Evolutionary conservation across 2,888 invertebrate genomes (phyloP).

Genomic region (Limnephilus rhombicus): DNA sequence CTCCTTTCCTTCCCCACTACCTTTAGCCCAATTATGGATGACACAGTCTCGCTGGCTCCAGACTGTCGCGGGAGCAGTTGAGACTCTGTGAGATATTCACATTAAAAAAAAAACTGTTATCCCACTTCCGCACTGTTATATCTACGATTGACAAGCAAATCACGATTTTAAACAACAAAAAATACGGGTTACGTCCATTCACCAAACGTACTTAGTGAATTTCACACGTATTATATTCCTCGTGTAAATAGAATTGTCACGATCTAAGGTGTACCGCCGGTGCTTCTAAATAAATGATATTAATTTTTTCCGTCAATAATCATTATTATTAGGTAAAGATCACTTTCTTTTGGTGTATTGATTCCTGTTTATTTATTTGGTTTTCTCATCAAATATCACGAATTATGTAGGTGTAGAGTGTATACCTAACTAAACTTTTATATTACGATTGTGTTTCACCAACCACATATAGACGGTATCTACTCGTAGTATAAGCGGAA

Average conservation of each 20-base stretch:
- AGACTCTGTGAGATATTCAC: too few relatives aligned
- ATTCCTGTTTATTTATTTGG: neutral
- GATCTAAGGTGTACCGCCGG: neutral
- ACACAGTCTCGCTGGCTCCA: too few relatives aligned
- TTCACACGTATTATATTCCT: neutral
- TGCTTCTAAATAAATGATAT: neutral
- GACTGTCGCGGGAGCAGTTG: too few relatives aligned
- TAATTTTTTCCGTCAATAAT: neutral
- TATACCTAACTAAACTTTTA: neutral
- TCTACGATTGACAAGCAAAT: neutral
- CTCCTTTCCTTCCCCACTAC: too few relatives aligned
- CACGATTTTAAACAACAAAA: neutral
- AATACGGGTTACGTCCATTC: neutral
- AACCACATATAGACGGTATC: too few relatives aligned
- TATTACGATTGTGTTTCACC: neutral
- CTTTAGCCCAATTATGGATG: too few relatives aligned
- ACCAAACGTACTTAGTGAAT: neutral
- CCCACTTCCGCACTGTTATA: too few relatives aligned
- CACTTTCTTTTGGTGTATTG: neutral
- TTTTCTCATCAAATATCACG: neutral
- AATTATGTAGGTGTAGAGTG: neutral
- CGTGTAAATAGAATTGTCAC: neutral
- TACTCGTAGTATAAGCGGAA: too few relatives aligned
- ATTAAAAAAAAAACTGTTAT: too few relatives aligned
- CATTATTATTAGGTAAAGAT: conserved; percentile 6